phyloP scores from a whole-genome alignment of 2,113 vertebrate genomes.

The Brachypodius melanocephalos region DNA sequence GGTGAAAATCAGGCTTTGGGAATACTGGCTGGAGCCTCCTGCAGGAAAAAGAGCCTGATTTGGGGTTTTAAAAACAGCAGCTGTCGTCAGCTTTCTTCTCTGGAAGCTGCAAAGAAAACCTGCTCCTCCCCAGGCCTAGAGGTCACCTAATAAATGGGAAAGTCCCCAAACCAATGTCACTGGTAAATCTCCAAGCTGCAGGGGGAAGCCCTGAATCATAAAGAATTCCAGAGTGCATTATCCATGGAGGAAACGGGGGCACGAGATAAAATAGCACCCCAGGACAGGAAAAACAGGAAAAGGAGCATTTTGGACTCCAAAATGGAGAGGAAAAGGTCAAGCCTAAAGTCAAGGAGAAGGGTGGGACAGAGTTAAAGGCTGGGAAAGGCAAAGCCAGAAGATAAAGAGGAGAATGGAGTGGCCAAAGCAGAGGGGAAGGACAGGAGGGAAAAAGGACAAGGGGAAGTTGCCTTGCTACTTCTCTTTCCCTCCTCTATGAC shows the following conservation, averaged over 20 bases:
- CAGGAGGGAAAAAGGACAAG: not conserved
- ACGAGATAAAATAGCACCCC: rapidly evolving
- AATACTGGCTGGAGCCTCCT: not conserved
- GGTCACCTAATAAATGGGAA: not conserved
- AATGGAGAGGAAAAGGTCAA: not conserved
- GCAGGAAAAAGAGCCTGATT: not conserved
- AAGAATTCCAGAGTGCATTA: not conserved
- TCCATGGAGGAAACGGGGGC: not conserved
- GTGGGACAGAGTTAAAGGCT: not conserved
- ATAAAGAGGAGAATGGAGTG: not conserved
- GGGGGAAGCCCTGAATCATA: not conserved
- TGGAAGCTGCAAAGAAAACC: not conserved
- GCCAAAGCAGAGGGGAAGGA: not conserved
- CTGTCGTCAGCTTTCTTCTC: not conserved
- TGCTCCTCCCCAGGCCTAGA: not conserved
- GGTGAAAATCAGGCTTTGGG: not conserved
- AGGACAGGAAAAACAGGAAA: not conserved
- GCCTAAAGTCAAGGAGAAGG: conserved; percentile 3
- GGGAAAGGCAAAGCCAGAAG: not conserved
- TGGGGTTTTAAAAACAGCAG: not conserved
- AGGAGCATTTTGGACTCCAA: not conserved
- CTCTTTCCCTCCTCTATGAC: not conserved
- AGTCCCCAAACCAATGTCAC: not conserved
- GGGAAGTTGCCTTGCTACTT: not conserved
- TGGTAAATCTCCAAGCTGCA: not conserved